A percentile compares a stretch with the other conserved stretches of the same genome.
These are phyloP conservation scores for Toxotes jaculatrix DNA, from an alignment of 2,113 vertebrate species.

Conservation along the genomic window DNA sequence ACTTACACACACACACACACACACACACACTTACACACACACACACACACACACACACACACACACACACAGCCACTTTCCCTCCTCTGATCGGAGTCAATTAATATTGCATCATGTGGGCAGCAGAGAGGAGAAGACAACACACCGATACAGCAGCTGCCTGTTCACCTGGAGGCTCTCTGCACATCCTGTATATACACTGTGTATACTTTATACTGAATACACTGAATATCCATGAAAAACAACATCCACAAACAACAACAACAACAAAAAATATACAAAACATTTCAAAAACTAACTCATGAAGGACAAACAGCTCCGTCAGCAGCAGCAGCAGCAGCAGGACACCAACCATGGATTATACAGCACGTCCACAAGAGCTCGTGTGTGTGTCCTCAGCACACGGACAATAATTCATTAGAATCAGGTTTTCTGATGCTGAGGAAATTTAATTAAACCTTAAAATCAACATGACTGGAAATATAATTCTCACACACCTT, in stretches of 20 bases:
- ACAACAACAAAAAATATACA: neutral
- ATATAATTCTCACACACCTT: neutral
- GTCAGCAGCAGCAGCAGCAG: too few species aligned
- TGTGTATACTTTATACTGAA: too few species aligned
- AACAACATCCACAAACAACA: neutral
- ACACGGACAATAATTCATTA: neutral
- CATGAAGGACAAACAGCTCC: neutral
- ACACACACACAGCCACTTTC: neutral
- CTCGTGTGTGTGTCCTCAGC: neutral
- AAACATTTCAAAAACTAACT: too few species aligned
- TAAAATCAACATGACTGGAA: neutral
- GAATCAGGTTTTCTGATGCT: neutral
- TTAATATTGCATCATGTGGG: constrained; percentile 61
- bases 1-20: neutral
- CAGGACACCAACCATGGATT: neutral
- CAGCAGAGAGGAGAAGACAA: constrained; percentile 27
- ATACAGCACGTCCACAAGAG: neutral
- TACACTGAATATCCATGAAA: neutral
- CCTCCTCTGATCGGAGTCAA: constrained; percentile 41
- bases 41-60: constrained; percentile 7
- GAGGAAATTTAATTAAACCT: neutral
- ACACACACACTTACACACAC: neutral
- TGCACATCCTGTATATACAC: neutral
- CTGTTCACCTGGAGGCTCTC: constrained; percentile 24
- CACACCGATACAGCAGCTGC: neutral